Evolutionary conservation across 2,888 invertebrate species (phyloP).

Genomic region (Cryptus viduatorius): DNA sequence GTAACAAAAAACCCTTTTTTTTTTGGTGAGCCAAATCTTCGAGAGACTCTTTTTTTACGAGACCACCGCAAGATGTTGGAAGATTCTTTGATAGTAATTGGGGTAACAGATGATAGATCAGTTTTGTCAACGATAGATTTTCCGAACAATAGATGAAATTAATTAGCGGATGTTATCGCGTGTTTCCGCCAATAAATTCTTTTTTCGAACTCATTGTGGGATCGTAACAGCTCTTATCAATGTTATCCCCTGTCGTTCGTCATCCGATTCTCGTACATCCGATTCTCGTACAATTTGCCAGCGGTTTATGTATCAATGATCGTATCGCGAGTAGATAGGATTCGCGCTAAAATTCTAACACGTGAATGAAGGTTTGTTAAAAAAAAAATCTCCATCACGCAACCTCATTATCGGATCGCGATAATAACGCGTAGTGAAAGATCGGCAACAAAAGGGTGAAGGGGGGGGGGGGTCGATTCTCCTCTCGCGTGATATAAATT

Average conservation of each 20-base stretch:
- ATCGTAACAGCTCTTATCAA: background rate
- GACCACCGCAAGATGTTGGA: background rate
- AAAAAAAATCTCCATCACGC: background rate
- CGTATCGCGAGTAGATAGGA: background rate
- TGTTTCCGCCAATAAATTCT: background rate
- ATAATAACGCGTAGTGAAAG: conserved; percentile 39
- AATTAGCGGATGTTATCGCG: background rate
- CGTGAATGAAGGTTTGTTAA: background rate
- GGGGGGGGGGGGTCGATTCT: background rate
- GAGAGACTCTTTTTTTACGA: background rate
- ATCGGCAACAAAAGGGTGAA: conserved; percentile 14
- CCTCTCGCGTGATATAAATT: conserved; percentile 33
- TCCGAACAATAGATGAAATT: background rate
- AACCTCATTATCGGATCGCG: conserved; percentile 24
- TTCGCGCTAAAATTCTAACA: background rate
- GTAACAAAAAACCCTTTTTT: background rate
- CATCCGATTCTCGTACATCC: background rate
- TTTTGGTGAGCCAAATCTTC: background rate
- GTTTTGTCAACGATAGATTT: background rate
- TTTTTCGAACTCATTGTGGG: background rate
- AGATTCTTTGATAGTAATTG: background rate
- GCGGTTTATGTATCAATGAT: background rate
- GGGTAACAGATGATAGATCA: background rate
- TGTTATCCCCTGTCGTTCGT: background rate
- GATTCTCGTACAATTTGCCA: background rate